Evolutionary conservation across 2,797 vertebrate species (phyloP), one percentile per base, ranked within the genome.

Genomic region (Gambusia yucatana): DNA sequence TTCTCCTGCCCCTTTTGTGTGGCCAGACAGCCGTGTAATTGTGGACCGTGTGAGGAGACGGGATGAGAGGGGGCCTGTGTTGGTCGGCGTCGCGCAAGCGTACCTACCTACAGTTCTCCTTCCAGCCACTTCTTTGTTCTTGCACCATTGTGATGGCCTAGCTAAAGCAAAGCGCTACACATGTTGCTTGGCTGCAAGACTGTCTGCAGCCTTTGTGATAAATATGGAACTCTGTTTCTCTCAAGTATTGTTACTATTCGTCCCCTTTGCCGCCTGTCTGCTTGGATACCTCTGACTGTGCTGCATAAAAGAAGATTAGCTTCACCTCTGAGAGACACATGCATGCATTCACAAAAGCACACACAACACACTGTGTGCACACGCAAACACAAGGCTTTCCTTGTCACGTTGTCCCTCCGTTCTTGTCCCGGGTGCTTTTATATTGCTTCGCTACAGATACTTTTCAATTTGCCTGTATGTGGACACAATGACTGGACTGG

Each of bases 151-250:
- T 92, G 86, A 87, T 73, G 48, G 73, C 76, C 86, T 61, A 43
- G 84, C 87, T 86, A 73, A 89, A 90, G 89, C 90, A 84, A 90
- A 88, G 84, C 84, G 70, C 88, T 83, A 91, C 92, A 92, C 91
- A 88, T 95, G 93, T 93, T 91, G 87, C 86, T 88, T 78, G 86
- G 84, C 88, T 88, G 76, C 81, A 87, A 88, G 89, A 89, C 88
- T 77, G 89, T 90, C 93, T 94, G 93, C 86, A 57, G 87, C 78
- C 93, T 95, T 94, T 95, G 92, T 95, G 94, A 95, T 95, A 92
- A 95, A 93, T 90, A 82, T 67, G 85, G 86, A 85, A 85, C 81
- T 90, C 86, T 86, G 82, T 88, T 91, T 89, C 81, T 92, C 90
- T 92, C 86, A 84, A 90, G 86, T 90, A 85, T 91, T 89, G 87